These are phyloP conservation scores for Buathra laborator DNA, from an alignment of 2,888 invertebrate genomes.

Conservation along the genomic window DNA sequence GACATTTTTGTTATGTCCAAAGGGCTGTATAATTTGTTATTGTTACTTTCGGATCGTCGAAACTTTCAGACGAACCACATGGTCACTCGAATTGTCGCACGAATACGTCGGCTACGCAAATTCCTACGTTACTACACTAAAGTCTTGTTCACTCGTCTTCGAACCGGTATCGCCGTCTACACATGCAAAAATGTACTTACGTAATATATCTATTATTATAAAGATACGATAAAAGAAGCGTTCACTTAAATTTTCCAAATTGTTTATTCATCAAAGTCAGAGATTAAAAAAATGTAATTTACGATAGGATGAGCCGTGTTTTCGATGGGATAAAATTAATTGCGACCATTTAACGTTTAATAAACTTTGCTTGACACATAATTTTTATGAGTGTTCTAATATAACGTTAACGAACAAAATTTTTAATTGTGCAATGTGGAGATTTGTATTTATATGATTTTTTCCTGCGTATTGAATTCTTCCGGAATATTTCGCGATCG, in stretches of 20 bases:
- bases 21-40: conserved; percentile 42
- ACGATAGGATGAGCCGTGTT: no score
- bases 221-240: background rate
- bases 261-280: background rate
- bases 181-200: background rate
- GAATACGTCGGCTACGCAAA: background rate
- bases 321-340: no score
- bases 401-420: background rate
- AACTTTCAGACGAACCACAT: conserved; percentile 58
- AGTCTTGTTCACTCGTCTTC: background rate
- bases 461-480: no score
- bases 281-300: no score
- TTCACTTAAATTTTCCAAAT: background rate
- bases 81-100: conserved; percentile 45
- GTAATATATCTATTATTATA: background rate
- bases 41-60: conserved; percentile 6
- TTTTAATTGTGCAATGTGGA: background rate
- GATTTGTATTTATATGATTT: background rate
- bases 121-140: conserved; percentile 16
- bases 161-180: background rate
- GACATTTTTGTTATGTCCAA: conserved; percentile 74
- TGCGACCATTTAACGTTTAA: background rate
- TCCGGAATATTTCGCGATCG: no score
- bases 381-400: background rate
- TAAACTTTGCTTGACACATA: background rate